Percentiles rank a stretch among this genome's conserved stretches.
phyloP scores from a whole-genome alignment of 2,797 vertebrate genomes.

The Lepus townsendii region DNA sequence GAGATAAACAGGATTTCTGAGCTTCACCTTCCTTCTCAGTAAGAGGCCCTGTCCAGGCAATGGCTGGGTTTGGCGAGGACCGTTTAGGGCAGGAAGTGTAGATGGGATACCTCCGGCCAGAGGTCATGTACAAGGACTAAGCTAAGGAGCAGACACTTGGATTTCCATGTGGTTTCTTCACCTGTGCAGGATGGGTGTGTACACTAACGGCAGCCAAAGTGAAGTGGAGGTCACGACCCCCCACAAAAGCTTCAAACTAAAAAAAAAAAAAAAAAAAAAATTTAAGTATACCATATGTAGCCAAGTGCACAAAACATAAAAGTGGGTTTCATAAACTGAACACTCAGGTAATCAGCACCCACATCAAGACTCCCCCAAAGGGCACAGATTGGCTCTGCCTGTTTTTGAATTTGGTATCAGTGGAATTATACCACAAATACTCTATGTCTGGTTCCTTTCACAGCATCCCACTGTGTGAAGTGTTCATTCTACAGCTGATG shows the following conservation, averaged over 20 bases:
- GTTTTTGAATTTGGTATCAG: neutral
- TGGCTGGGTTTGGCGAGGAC: neutral
- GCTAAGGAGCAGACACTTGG: neutral
- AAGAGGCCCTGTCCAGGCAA: neutral
- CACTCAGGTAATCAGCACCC: neutral
- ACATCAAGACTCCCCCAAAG: no score
- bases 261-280: neutral
- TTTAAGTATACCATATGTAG: neutral
- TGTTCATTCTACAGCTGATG: neutral
- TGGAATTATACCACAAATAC: no score
- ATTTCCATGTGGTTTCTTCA: neutral
- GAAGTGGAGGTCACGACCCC: neutral
- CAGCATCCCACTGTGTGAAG: neutral
- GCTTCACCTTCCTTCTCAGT: neutral
- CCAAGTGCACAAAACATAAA: neutral
- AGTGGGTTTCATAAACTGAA: neutral
- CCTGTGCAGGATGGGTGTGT: neutral
- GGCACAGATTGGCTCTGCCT: neutral
- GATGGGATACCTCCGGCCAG: neutral
- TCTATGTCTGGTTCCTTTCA: neutral
- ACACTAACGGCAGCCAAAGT: neutral
- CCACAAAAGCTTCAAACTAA: neutral
- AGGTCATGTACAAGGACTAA: neutral
- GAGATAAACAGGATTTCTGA: neutral
- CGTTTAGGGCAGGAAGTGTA: neutral